These are phyloP conservation scores for Melopsittacus undulatus DNA, from an alignment of 2,797 vertebrate genomes.

Conservation along the genomic window DNA sequence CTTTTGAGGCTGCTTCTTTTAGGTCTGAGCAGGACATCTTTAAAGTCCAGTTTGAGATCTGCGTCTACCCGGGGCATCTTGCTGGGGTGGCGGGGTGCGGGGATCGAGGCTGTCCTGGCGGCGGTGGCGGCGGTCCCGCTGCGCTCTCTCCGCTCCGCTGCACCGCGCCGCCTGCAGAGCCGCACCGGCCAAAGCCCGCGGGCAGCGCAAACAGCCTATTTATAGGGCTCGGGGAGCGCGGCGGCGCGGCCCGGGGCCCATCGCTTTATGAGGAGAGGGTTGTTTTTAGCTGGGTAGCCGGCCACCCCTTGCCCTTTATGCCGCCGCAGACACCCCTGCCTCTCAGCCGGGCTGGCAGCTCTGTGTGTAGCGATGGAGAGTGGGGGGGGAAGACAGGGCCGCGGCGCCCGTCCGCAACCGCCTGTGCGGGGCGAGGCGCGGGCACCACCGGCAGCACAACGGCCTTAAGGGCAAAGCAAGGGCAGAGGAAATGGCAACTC, in stretches of 20 bases:
- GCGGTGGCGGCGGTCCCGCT: not conserved
- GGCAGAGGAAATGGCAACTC: conserved; percentile 44
- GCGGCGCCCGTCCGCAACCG: not conserved
- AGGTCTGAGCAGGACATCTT: conserved; percentile 96
- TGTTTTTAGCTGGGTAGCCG: not conserved
- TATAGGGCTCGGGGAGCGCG: conserved; percentile 78
- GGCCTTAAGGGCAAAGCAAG: conserved; percentile 47
- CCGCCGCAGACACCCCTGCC: not conserved
- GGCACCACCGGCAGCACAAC: not conserved
- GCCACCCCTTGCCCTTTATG: not conserved
- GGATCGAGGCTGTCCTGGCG: not conserved
- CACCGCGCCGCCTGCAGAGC: conserved; percentile 49
- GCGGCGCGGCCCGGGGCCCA: conserved; percentile 74
- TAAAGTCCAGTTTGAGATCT: conserved; percentile 98
- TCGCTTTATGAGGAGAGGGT: conserved; percentile 87
- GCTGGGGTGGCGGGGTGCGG: not conserved
- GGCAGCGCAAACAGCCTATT: conserved; percentile 80
- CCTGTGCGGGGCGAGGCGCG: not conserved
- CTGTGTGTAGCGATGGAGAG: not conserved
- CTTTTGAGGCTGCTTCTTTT: conserved; percentile 98
- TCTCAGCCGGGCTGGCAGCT: not conserved
- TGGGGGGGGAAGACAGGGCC: not conserved
- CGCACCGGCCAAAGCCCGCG: conserved; percentile 84
- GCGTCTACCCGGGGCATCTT: conserved; percentile 92
- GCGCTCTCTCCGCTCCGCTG: not conserved